These are phyloP conservation scores for Bovichtus variegatus DNA, from an alignment of 2,797 vertebrate species.

Conservation along the genomic window DNA sequence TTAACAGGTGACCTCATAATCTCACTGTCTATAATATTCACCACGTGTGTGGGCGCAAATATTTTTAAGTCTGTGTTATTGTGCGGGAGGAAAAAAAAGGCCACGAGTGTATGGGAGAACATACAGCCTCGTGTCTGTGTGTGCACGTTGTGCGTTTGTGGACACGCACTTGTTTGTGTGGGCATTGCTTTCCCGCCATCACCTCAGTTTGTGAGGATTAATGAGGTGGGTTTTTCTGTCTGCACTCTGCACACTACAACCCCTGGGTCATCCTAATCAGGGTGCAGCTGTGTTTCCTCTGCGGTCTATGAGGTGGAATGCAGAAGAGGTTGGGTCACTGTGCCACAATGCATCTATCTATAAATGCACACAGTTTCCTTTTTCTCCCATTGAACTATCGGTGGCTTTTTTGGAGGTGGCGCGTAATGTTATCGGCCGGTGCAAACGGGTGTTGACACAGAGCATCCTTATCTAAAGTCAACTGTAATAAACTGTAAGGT, in stretches of 20 bases:
- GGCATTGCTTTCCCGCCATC: conserved; percentile 12
- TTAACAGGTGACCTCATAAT: conserved; percentile 34
- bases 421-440: conserved; percentile 30
- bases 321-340: conserved; percentile 3
- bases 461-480: conserved; percentile 23
- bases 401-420: neutral
- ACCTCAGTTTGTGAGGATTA: conserved; percentile 51
- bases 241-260: conserved; percentile 9
- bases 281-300: conserved; percentile 33
- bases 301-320: conserved; percentile 13
- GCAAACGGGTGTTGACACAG: conserved; percentile 33
- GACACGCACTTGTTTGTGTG: neutral
- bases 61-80: conserved; percentile 12
- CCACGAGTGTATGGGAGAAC: neutral
- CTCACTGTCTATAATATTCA: conserved; percentile 1
- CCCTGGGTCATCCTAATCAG: conserved; percentile 38
- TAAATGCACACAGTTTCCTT: conserved; percentile 11
- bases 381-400: conserved; percentile 10
- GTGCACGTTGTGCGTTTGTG: neutral
- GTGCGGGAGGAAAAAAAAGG: neutral
- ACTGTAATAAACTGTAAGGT: conserved; percentile 5
- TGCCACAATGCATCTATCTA: conserved; percentile 11
- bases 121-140: neutral
- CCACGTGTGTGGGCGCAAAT: conserved; percentile 11
- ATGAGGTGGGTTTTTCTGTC: conserved; percentile 61